A percentile compares a stretch with the other conserved stretches of the same genome.
Conservation (phyloP, 2,113 vertebrate genomes). For the Otocyon megalotis region DNA sequence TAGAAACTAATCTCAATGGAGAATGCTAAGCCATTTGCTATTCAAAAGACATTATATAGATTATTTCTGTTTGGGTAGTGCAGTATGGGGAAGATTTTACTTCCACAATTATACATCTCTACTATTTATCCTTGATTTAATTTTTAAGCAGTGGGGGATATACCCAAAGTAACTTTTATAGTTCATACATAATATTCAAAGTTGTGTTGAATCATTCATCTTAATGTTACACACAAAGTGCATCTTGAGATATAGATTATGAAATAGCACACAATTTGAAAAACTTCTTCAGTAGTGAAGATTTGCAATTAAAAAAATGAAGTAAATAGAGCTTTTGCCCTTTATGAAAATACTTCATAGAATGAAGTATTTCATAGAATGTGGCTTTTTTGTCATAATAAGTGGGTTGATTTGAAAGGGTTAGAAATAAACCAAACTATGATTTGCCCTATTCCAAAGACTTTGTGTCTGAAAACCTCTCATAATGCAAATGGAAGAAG, state of each 20-base stretch:
- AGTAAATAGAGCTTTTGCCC: neutral
- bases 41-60: slow-evolving; percentile 24
- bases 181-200: slow-evolving; percentile 15
- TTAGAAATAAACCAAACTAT: neutral
- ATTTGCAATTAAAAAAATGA: neutral
- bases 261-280: slow-evolving; percentile 5
- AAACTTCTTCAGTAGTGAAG: neutral
- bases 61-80: neutral
- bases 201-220: neutral
- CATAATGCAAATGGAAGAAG: neutral
- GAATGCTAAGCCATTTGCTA: neutral
- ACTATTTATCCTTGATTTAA: neutral
- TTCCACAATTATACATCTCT: neutral
- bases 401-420: neutral
- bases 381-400: neutral
- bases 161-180: neutral
- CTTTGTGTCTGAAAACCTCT: neutral
- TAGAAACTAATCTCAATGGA: neutral
- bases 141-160: slow-evolving; percentile 1
- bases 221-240: neutral
- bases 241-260: neutral
- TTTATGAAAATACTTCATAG: neutral
- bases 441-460: neutral
- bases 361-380: neutral
- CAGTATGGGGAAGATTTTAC: neutral